Percentiles rank a stretch among this genome's conserved stretches.
Conservation (phyloP, 2,113 vertebrate genomes). For the Poeciliopsis retropinna region DNA sequence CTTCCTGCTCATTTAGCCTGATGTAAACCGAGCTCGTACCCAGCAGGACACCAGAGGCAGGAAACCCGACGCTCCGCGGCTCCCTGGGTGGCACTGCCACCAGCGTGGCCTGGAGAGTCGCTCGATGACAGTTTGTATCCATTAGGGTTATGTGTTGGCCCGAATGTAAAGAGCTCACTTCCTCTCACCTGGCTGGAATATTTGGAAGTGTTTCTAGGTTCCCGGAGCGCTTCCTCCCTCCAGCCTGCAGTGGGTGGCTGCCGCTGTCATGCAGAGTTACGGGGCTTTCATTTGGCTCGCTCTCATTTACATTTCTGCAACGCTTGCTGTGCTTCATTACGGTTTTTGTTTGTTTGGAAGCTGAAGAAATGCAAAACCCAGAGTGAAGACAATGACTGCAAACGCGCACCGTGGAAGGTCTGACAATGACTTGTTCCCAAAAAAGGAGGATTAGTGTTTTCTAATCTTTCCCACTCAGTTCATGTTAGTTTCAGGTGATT, state of each 20-base stretch:
- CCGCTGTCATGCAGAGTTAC: conserved; percentile 56
- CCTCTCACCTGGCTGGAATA: conserved; percentile 50
- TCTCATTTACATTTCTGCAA: conserved; percentile 62
- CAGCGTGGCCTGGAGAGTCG: conserved; percentile 44
- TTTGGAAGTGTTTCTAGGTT: conserved; percentile 56
- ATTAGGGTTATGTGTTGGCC: conserved; percentile 31
- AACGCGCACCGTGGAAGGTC: conserved; percentile 4
- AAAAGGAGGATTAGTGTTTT: conserved; percentile 9
- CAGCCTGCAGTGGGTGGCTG: conserved; percentile 40
- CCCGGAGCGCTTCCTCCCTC: conserved; percentile 40
- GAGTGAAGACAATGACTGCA: not conserved
- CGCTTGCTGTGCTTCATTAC: conserved; percentile 37
- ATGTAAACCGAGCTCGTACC: conserved; percentile 66
- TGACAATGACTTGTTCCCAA: not conserved
- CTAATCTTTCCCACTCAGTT: not conserved
- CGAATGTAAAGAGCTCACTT: conserved; percentile 36
- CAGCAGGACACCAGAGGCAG: conserved; percentile 43
- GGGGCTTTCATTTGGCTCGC: conserved; percentile 56
- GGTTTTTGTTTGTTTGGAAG: conserved; percentile 30
- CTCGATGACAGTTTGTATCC: conserved; percentile 64
- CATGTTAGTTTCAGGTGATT: not conserved
- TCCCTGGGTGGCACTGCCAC: conserved; percentile 65
- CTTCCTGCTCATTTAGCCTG: conserved; percentile 67
- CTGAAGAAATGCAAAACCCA: conserved; percentile 2
- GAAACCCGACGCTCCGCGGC: conserved; percentile 30